Evolutionary conservation across 2,888 invertebrate genomes (phyloP), one percentile per base, ranked within the genome.

Genomic region (Mystacides longicornis): DNA sequence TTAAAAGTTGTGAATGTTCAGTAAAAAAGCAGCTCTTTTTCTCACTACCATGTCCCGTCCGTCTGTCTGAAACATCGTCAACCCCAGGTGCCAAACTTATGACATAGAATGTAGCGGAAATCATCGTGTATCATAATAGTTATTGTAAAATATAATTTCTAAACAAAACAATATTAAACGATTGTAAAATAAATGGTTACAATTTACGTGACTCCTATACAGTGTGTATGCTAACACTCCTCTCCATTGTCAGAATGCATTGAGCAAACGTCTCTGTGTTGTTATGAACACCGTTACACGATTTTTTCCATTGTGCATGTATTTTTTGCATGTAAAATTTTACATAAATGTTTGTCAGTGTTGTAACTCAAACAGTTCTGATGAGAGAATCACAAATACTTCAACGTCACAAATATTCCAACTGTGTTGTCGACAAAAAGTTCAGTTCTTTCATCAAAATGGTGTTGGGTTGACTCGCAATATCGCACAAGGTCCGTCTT

Each of bases 241-340:
- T n/a, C n/a, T n/a, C n/a, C n/a, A n/a, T n/a, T n/a, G n/a, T n/a
- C n/a, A n/a, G n/a, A n/a, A n/a, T n/a, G n/a, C n/a, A n/a, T n/a
- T n/a, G n/a, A n/a, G n/a, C 37, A 37, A 14, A 5, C 27, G 27
- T 37, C 14, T 37, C 37, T 37, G 37, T 37, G 37, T 37, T 37
- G 37, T 37, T 16, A 37, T 37, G 37, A 37, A 37, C 37, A 37
- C 37, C 37, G n/a, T n/a, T 37, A 37, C 37, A 37, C 37, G 37
- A 37, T 37, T 37, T 37, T 37, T 23, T 48, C 23, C 48, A 48
- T 23, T 23, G 23, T 22, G 23, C 48, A 23, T 48, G 23, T 21
- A 11, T 22, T 48, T 42, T 48, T 22, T 21, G 23, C 48, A 48
- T 21, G 23, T 48, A 14, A 16, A n/a, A 19, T 22, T 48, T 48